Evolutionary conservation across 2,888 invertebrate genomes (phyloP).

Genomic region (Cybosia mesomella): DNA sequence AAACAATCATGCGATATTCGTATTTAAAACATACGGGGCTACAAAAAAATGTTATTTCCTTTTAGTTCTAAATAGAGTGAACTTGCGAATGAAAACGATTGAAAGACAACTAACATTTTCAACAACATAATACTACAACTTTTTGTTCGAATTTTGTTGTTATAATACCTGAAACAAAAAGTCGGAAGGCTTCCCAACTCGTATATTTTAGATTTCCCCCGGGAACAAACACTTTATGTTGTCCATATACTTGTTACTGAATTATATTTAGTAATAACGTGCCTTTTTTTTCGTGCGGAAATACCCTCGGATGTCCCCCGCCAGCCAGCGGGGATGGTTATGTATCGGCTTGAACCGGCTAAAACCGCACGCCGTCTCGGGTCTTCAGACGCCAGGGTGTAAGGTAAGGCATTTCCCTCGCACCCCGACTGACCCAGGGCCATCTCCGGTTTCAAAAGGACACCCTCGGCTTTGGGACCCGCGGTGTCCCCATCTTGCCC

Average conservation of each 20-base stretch:
- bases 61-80: background rate
- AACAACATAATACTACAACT: background rate
- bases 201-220: constrained; percentile 40
- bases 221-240: constrained; percentile 32
- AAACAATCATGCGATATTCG: too few species aligned
- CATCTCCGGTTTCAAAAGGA: too few species aligned
- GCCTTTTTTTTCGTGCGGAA: too few species aligned
- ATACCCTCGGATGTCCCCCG: too few species aligned
- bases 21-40: background rate
- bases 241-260: constrained; percentile 31
- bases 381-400: too few species aligned
- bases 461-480: too few species aligned
- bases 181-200: constrained; percentile 23
- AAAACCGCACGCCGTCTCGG: too few species aligned
- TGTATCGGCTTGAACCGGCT: background rate
- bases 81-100: background rate
- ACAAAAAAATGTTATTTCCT: background rate
- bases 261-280: constrained; percentile 23
- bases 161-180: constrained; percentile 11
- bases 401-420: too few species aligned
- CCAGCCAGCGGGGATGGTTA: too few species aligned
- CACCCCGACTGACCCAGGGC: too few species aligned
- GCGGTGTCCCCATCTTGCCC: too few species aligned
- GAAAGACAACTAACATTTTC: background rate
- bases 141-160: background rate